These are phyloP conservation scores for Drosophila pachea DNA, from an alignment of 1,140 invertebrate genomes.

Conservation along the genomic window DNA sequence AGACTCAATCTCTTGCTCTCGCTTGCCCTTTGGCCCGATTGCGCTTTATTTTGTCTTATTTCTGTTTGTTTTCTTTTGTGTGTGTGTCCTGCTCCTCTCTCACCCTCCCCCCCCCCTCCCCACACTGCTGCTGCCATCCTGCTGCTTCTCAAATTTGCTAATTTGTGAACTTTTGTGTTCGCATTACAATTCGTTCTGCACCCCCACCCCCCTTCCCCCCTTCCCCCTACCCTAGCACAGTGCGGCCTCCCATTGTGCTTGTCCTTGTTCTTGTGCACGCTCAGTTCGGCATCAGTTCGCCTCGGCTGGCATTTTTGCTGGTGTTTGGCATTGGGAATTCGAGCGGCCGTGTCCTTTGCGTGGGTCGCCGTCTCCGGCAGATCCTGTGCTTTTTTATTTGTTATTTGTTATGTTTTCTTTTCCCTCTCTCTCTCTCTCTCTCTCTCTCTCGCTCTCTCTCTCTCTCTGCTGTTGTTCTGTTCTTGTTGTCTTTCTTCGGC, in stretches of 20 bases:
- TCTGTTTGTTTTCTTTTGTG: slow-evolving; percentile 12
- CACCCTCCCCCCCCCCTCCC: too few species aligned
- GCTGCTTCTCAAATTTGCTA: slow-evolving; percentile 73
- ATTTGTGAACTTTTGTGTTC: slow-evolving; percentile 75
- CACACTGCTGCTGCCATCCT: slow-evolving; percentile 34
- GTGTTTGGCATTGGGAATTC: slow-evolving; percentile 53
- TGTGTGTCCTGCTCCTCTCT: slow-evolving; percentile 42
- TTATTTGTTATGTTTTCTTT: slow-evolving; percentile 16
- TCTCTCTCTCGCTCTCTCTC: not conserved
- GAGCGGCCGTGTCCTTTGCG: slow-evolving; percentile 14
- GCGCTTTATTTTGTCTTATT: not conserved
- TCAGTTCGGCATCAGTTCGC: too few species aligned
- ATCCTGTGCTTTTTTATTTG: slow-evolving; percentile 11
- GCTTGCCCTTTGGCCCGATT: not conserved
- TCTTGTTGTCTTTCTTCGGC: slow-evolving; percentile 10
- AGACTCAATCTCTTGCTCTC: slow-evolving; percentile 1
- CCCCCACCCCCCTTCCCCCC: not conserved
- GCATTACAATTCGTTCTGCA: slow-evolving; percentile 64
- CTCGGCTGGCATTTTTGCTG: slow-evolving; percentile 19
- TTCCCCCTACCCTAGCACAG: not conserved
- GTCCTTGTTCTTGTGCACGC: too few species aligned
- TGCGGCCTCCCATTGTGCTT: too few species aligned
- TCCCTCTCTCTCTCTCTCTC: too few species aligned
- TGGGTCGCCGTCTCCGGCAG: slow-evolving; percentile 13
- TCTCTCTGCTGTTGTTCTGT: slow-evolving; percentile 27